Conservation (phyloP, 2,888 invertebrate species). For the Hemaris fuciformis region DNA sequence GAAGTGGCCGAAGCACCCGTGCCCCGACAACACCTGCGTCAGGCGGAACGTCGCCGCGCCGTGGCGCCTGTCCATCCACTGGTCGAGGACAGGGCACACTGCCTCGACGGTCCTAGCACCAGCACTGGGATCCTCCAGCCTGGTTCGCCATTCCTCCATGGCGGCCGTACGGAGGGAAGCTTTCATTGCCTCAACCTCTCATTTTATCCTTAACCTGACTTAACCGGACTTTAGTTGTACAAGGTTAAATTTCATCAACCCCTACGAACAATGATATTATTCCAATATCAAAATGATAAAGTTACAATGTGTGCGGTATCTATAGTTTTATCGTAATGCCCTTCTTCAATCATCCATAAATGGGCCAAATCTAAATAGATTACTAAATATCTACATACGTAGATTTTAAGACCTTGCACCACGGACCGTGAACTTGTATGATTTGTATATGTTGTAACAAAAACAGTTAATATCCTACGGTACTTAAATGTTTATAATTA, state of each 20-base stretch:
- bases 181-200: too few species aligned
- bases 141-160: too few species aligned
- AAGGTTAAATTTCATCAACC: not conserved
- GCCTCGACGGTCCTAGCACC: too few species aligned
- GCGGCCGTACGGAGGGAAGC: too few species aligned
- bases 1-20: too few species aligned
- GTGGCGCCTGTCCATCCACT: too few species aligned
- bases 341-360: not conserved
- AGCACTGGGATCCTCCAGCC: too few species aligned
- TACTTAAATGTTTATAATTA: constrained; percentile 11
- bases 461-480: not conserved
- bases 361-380: not conserved
- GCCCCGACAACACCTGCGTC: too few species aligned
- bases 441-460: not conserved
- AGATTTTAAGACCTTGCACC: not conserved
- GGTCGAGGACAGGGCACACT: too few species aligned
- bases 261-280: not conserved
- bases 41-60: too few species aligned
- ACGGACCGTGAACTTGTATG: constrained; percentile 8
- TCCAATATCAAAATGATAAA: not conserved
- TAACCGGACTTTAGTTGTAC: not conserved
- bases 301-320: too few species aligned
- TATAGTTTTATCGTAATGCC: not conserved
- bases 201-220: not conserved
- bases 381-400: not conserved